These are phyloP conservation scores for Philantomba maxwellii DNA, from an alignment of 2,113 vertebrate genomes.

Conservation along the genomic window DNA sequence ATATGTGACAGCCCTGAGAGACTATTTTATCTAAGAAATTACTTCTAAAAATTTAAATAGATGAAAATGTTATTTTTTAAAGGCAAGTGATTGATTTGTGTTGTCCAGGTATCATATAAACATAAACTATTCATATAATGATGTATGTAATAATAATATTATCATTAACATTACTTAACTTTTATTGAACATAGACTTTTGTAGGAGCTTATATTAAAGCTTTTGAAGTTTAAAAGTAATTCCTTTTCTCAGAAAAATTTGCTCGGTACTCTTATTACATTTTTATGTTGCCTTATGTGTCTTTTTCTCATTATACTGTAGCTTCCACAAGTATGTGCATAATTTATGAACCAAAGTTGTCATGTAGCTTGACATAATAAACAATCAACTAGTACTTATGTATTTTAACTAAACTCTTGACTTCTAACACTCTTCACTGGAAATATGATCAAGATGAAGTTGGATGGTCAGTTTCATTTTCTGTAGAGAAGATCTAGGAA, in stretches of 20 bases:
- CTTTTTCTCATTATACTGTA: not conserved
- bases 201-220: not conserved
- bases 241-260: not conserved
- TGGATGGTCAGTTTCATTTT: not conserved
- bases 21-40: not conserved
- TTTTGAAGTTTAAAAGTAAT: not conserved
- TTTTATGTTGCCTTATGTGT: not conserved
- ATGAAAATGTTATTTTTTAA: not conserved
- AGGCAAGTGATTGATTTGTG: not conserved
- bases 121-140: not conserved
- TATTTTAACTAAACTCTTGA: slow-evolving; percentile 4
- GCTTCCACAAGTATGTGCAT: not conserved
- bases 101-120: not conserved
- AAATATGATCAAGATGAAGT: not conserved
- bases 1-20: not conserved
- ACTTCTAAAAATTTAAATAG: not conserved
- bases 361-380: not conserved
- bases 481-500: not conserved
- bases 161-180: not conserved
- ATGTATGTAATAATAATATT: not conserved
- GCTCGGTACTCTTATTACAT: not conserved
- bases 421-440: not conserved
- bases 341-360: not conserved
- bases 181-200: not conserved
- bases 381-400: not conserved